Base-by-base conservation (phyloP, 2,888 invertebrate genomes). In the Koerneria pararmatus region DNA sequence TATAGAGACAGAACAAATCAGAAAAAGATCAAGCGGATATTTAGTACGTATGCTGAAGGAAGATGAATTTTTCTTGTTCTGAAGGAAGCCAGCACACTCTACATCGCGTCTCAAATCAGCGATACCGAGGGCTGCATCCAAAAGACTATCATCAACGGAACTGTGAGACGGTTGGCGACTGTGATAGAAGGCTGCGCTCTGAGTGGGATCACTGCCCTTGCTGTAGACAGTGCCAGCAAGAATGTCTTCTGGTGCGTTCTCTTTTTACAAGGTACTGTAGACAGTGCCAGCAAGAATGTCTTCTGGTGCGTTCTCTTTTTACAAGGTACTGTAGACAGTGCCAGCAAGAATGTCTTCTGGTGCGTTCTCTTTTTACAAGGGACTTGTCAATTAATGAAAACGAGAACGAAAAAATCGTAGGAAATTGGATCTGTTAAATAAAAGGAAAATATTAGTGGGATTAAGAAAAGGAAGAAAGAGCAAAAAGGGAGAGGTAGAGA, bases 301-400 rank as follows among this genome's bases (percentile, higher is more conserved):
- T 19, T 41, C 15, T 64, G 31, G 64, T 64, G 3, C n/a, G 64
- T 56, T 35, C n/a, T n/a, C n/a, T n/a, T n/a, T n/a, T n/a, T n/a
- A n/a, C n/a, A n/a, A n/a, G n/a, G n/a, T 4, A 41, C 37, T 1
- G 48, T 64, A 2, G 64, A 56, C 3, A 37, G 31, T 2, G n/a
- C 19, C 41, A 46, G 41, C 0, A 37, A 41, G 31, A 8, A 41
- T 2, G 41, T 64, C 11, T 19, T 41, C 15, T 64, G 31, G 64
- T 64, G 3, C n/a, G 64, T 56, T 35, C n/a, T n/a, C n/a, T n/a
- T n/a, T n/a, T n/a, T n/a, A n/a, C n/a, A n/a, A n/a, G n/a, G n/a
- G 3, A 41, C 37, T 1, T n/a, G n/a, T n/a, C n/a, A n/a, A n/a
- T n/a, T n/a, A n/a, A n/a, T n/a, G n/a, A n/a, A n/a, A n/a, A n/a